phyloP scores from a whole-genome alignment of 2,888 invertebrate species.

The Epinotia brunnichana region DNA sequence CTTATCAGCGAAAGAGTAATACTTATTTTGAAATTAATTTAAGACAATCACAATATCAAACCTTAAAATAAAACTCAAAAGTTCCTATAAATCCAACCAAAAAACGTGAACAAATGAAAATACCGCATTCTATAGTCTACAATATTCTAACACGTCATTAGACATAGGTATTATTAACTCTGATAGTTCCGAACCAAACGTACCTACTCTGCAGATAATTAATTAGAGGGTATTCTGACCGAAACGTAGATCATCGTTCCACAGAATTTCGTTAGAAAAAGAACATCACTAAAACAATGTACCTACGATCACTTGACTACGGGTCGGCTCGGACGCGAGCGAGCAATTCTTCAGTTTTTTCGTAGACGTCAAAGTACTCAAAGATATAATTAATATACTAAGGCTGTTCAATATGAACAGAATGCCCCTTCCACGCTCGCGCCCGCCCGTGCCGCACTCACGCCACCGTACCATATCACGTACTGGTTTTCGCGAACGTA shows the following conservation, averaged over 20 bases:
- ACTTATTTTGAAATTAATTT: conserved; percentile 55
- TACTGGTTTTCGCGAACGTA: conserved; percentile 46
- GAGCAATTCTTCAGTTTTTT: background rate
- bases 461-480: background rate
- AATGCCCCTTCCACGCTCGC: background rate
- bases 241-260: background rate
- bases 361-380: background rate
- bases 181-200: conserved; percentile 19
- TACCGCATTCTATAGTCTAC: conserved; percentile 36
- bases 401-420: background rate
- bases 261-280: conserved; percentile 33
- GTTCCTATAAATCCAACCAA: conserved; percentile 32
- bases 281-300: conserved; percentile 40
- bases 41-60: conserved; percentile 74
- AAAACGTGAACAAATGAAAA: conserved; percentile 19
- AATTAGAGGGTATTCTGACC: conserved; percentile 2
- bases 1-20: conserved; percentile 64
- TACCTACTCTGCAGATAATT: conserved; percentile 20
- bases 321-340: conserved; percentile 22
- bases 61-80: conserved; percentile 61
- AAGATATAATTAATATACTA: background rate
- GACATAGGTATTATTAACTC: conserved; percentile 29
- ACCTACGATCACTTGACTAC: conserved; percentile 31
- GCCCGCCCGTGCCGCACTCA: conserved; percentile 10
- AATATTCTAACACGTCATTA: conserved; percentile 36